Evolutionary conservation across 2,797 vertebrate species (phyloP).

Genomic region (Limnodromus scolopaceus): DNA sequence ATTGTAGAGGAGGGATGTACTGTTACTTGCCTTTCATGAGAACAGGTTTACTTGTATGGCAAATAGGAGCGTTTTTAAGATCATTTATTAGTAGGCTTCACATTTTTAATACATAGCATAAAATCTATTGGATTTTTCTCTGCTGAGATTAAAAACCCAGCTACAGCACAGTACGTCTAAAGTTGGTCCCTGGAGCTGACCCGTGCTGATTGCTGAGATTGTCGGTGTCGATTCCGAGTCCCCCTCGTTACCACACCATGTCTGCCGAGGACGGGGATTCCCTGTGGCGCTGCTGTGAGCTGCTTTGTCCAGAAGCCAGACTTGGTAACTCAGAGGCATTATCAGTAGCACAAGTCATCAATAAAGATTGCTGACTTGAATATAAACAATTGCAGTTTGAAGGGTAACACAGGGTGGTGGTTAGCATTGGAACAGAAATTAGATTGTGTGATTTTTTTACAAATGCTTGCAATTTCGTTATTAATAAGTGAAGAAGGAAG

Average conservation of each 20-base stretch:
- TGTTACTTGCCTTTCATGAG: neutral
- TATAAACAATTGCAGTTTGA: neutral
- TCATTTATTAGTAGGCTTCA: neutral
- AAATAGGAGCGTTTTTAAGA: neutral
- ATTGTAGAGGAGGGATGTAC: neutral
- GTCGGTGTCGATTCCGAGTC: neutral
- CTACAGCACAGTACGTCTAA: neutral
- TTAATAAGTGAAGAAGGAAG: neutral
- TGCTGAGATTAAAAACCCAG: neutral
- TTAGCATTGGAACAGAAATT: neutral
- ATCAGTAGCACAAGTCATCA: neutral
- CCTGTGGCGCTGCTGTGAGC: neutral
- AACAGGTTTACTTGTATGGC: neutral
- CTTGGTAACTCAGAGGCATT: neutral
- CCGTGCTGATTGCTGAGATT: neutral
- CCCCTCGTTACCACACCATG: no score
- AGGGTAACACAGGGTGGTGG: neutral
- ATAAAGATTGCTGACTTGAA: neutral
- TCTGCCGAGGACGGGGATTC: neutral
- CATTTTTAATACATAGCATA: neutral
- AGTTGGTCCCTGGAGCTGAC: neutral
- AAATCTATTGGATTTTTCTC: neutral
- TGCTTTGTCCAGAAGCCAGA: neutral
- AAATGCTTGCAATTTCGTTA: neutral
- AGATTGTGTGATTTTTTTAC: neutral